These are phyloP conservation scores for Eumaeus atala DNA, from an alignment of 1,140 invertebrate species.

Conservation along the genomic window DNA sequence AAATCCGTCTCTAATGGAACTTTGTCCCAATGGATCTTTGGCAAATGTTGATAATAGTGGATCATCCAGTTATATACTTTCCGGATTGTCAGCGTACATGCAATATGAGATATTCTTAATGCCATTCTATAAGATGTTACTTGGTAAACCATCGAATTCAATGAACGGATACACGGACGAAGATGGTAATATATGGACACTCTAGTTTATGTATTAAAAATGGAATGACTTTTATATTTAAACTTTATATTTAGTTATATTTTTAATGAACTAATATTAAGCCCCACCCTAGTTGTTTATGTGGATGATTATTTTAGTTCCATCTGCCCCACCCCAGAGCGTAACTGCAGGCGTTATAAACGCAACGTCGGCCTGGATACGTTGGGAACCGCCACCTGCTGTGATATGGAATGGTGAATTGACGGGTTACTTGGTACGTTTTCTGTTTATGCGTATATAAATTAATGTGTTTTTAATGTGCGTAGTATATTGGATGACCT, in stretches of 20 bases:
- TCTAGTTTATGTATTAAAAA: neutral
- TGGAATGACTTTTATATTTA: neutral
- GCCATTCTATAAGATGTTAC: constrained; percentile 84
- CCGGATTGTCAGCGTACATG: constrained; percentile 80
- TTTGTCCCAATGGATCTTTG: constrained; percentile 72
- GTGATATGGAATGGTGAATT: constrained; percentile 84
- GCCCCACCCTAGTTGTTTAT: constrained; percentile 12
- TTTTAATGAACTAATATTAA: constrained; percentile 10
- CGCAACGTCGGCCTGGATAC: constrained; percentile 82
- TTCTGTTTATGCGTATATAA: constrained; percentile 6
- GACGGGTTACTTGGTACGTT: constrained; percentile 82
- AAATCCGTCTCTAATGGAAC: constrained; percentile 41
- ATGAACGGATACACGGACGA: constrained; percentile 81
- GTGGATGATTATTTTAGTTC: constrained; percentile 53
- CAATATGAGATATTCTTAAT: constrained; percentile 86
- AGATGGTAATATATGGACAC: constrained; percentile 77
- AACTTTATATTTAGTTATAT: neutral
- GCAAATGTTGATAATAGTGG: constrained; percentile 79
- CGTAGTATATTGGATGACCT: neutral
- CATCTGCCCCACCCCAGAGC: constrained; percentile 81
- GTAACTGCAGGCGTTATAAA: constrained; percentile 86
- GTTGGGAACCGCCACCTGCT: constrained; percentile 84
- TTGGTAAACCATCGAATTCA: constrained; percentile 86
- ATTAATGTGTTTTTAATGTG: neutral
- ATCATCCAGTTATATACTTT: constrained; percentile 75